A percentile compares a stretch with the other conserved stretches of the same genome.
These are phyloP conservation scores for Eudyptes chrysolophus DNA, from an alignment of 2,113 vertebrate genomes.

Conservation along the genomic window DNA sequence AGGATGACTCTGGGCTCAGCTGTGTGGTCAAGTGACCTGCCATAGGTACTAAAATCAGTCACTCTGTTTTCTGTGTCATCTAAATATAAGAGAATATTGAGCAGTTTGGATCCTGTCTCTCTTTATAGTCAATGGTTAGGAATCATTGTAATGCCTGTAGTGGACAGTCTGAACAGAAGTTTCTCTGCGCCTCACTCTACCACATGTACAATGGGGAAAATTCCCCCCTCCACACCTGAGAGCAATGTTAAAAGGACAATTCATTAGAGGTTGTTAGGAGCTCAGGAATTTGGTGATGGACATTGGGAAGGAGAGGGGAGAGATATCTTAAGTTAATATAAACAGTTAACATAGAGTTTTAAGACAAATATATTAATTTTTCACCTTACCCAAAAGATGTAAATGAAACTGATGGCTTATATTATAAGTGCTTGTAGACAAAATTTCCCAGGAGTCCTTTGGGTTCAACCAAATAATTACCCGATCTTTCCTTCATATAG, in stretches of 20 bases:
- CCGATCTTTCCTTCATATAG: neutral
- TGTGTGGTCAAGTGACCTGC: neutral
- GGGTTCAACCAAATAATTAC: constrained; percentile 19
- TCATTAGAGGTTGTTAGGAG: neutral
- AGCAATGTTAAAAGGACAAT: neutral
- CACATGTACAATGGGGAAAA: neutral
- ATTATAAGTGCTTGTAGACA: neutral
- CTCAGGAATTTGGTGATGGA: neutral
- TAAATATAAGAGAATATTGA: neutral
- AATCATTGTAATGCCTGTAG: neutral
- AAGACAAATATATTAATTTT: neutral
- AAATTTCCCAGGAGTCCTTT: constrained; percentile 15
- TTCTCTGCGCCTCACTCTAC: neutral
- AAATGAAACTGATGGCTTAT: neutral
- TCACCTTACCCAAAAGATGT: neutral
- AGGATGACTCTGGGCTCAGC: neutral
- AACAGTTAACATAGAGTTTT: neutral
- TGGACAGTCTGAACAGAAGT: neutral
- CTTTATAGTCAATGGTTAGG: neutral
- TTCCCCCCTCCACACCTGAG: neutral
- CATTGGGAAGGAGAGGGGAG: neutral
- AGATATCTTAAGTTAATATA: neutral
- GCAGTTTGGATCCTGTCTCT: neutral
- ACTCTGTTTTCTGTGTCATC: neutral
- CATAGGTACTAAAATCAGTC: neutral